Evolutionary conservation across 2,113 vertebrate genomes (phyloP), one percentile per base, ranked within the genome.

Genomic region (Cryptotis parvus): DNA sequence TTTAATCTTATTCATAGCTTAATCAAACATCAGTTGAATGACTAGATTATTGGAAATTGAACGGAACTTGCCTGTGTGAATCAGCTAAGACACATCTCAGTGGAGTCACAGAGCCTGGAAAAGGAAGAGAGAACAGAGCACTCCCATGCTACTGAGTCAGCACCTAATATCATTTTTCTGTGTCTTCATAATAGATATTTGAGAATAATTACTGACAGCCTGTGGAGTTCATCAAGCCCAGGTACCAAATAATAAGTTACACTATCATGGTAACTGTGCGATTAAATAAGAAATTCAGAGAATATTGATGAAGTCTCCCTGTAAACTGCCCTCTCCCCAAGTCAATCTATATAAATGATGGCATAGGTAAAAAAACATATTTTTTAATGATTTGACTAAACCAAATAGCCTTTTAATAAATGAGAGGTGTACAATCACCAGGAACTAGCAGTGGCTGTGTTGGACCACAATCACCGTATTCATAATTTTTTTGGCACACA

Each of bases 11-110:
- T 96, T 96, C 97, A 52, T 96, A 93, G 93, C 87, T 96, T 95
- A 94, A 82, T 91, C 49, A 93, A 91, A 95, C 95, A 97, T 93
- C 1, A 0, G 61, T 33, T 45, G 6, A 68, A 65, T 96, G 97
- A 96, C 95, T 96, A 97, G 94, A 94, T 97, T 92, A 96, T 96
- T 94, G 95, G 72, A 97, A 97, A 97, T 95, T 83, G 96, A 97
- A 97, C 97, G 95, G 89, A 96, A 96, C 26, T 96, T 97, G 96
- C 0, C 12, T 92, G 85, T 92, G 81, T 88, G 93, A 96, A 96
- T 97, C 97, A 94, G 92, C 86, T 89, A 74, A 95, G 94, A 95
- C 90, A 91, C 66, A 96, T 97, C 84, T 77, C 18, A 37, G 65
- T 84, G 92, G 96, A 55, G 11, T 58, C 76, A 95, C 84, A 91